Base-by-base conservation (phyloP, 30 jellyfish, hydroid and myxozoan genomes). In the Haliclystus octoradiatus region DNA sequence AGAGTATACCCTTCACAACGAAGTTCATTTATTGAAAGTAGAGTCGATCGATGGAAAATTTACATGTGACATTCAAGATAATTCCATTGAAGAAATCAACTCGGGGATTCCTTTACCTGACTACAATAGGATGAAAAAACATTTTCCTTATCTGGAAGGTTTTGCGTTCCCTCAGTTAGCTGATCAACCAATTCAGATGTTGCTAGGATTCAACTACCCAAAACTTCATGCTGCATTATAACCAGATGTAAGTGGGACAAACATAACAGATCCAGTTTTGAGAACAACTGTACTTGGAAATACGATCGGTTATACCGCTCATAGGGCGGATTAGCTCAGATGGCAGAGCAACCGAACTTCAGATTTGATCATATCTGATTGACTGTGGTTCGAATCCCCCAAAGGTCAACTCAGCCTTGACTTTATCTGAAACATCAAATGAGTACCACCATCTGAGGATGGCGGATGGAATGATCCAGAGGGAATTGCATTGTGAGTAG, bases 1-100 rank as follows among this genome's bases (percentile, higher is more conserved):
- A 71, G 79, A 28, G 49, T 47, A 33, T 50, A 71, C 76, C 75
- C 57, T 40, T 19, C 57, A 40, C 19, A 40, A 40, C 19, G 57
- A 40, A 19, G 9, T 40, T 9, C 57, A 40, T 40, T 40, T 19
- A 19, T 40, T 40, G 57, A 40, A 9, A 40, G 19, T 40, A 5
- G 57, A 40, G 57, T 9, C 57, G 57, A 19, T 40, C 19, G 57
- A 40, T 40, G 57, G 57, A 9, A 40, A 19, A 9, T 40, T 40
- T 19, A 19, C 14, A 40, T 40, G 57, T 40, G 57, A 40, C 57
- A 40, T 40, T 5, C 9, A 40, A 9, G 57, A 5, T 9, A 40
- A 40, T 40, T 40, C 57, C 9, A 40, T 19, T 40, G 57, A 40
- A 40, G 57, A 40, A 40, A 40, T 9, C 57, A 40, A 40, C 57